phyloP scores from a whole-genome alignment of 2,113 vertebrate species.

The Seriola rivoliana region DNA sequence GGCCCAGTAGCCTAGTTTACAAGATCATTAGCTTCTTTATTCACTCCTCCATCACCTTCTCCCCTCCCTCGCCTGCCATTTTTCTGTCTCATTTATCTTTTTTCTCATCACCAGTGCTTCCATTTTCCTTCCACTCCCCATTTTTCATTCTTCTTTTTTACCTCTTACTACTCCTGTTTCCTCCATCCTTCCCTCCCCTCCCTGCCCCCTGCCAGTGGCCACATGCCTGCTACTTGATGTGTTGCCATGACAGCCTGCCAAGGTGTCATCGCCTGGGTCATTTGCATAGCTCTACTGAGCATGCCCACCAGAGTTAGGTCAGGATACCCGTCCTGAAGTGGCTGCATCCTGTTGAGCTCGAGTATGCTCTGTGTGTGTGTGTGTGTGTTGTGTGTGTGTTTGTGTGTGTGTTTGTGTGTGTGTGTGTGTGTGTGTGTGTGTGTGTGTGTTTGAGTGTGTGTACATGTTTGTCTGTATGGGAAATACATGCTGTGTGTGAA shows the following conservation, averaged over 20 bases:
- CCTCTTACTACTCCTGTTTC: background rate
- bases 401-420: background rate
- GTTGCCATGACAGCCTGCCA: constrained; percentile 77
- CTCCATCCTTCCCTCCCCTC: background rate
- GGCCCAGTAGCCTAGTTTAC: background rate
- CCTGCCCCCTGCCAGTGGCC: constrained; percentile 30
- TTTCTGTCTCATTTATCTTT: background rate
- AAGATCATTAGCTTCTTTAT: background rate
- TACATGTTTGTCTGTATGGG: background rate
- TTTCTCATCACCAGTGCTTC: background rate
- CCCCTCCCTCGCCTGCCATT: background rate
- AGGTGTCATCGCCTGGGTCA: constrained; percentile 57
- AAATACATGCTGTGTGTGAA: constrained; percentile 7
- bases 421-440: constrained; percentile 8
- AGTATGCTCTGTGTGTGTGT: constrained; percentile 3
- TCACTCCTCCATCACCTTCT: background rate
- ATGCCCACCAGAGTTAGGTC: constrained; percentile 63
- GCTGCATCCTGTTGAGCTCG: constrained; percentile 37
- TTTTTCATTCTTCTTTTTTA: background rate
- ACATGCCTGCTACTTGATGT: constrained; percentile 58
- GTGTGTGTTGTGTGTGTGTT: constrained; percentile 18
- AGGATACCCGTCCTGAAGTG: constrained; percentile 57
- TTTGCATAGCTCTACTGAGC: constrained; percentile 52
- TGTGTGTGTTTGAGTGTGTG: background rate
- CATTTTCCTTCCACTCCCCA: background rate